Evolutionary conservation across 2,888 invertebrate genomes (phyloP).

Genomic region (Lycocerus yunnanus): DNA sequence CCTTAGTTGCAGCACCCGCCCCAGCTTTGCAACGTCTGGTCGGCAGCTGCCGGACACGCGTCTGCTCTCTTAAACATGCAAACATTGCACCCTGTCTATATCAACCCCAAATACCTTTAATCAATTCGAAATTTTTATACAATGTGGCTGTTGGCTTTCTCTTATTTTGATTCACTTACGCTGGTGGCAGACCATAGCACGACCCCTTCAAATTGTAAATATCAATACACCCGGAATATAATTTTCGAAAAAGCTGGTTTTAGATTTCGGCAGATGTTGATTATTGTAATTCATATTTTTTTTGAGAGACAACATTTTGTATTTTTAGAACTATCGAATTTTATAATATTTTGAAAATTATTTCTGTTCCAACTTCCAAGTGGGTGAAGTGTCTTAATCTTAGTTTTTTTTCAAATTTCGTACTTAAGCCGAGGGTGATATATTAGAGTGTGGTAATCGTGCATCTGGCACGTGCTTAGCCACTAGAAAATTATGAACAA

Average conservation of each 20-base stretch:
- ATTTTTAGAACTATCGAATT: neutral
- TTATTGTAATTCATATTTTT: neutral
- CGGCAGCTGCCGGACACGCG: conserved; percentile 41
- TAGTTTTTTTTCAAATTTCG: neutral
- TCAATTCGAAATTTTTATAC: conserved; percentile 23
- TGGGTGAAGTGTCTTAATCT: neutral
- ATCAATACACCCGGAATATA: conserved; percentile 5
- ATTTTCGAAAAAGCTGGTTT: conserved; percentile 16
- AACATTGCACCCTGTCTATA: conserved; percentile 27
- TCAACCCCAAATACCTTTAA: conserved; percentile 27
- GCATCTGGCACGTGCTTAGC: neutral
- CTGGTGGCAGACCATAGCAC: neutral
- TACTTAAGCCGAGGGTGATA: neutral
- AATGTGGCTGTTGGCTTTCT: conserved; percentile 11
- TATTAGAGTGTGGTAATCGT: neutral
- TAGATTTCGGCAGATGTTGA: conserved; percentile 18
- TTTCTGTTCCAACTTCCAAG: neutral
- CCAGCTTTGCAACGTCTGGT: conserved; percentile 32
- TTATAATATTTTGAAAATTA: neutral
- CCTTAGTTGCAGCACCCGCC: conserved; percentile 28
- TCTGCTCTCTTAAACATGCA: conserved; percentile 31
- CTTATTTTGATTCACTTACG: conserved; percentile 7
- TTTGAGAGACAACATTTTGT: neutral
- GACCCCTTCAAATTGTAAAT: conserved; percentile 3
- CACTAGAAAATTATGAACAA: neutral